Evolutionary conservation across 1,140 invertebrate genomes (phyloP).

Genomic region (Saxidomus purpurata): DNA sequence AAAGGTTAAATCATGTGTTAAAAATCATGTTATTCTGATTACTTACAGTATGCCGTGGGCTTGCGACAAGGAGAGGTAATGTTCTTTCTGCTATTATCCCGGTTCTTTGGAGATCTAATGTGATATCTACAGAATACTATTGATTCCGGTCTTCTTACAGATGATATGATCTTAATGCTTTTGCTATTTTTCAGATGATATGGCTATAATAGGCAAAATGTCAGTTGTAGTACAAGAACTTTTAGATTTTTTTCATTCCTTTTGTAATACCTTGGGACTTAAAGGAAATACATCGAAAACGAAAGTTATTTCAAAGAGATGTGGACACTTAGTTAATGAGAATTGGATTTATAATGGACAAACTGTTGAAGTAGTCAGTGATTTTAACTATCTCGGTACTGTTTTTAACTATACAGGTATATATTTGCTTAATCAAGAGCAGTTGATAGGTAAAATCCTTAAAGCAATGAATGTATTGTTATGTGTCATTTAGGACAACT

Average conservation of each 20-base stretch:
- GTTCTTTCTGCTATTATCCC: constrained; percentile 10
- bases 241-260: constrained; percentile 33
- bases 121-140: not conserved
- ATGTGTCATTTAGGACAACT: no score
- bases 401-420: constrained; percentile 59
- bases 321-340: constrained; percentile 18
- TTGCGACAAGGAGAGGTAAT: constrained; percentile 48
- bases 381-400: no score
- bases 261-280: constrained; percentile 43
- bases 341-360: constrained; percentile 32
- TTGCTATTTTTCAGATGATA: constrained; percentile 53
- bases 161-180: constrained; percentile 54
- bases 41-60: constrained; percentile 43
- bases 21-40: constrained; percentile 40
- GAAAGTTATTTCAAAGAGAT: constrained; percentile 59
- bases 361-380: constrained; percentile 18
- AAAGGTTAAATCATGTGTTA: constrained; percentile 58
- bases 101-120: constrained; percentile 23
- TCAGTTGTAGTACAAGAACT: constrained; percentile 16
- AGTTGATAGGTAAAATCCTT: no score
- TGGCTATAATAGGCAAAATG: constrained; percentile 40
- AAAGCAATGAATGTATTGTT: no score
- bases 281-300: constrained; percentile 34
- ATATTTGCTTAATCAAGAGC: constrained; percentile 33
- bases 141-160: constrained; percentile 31